Evolutionary conservation across 2,888 invertebrate genomes (phyloP).

Genomic region (Lepidochrysops patricia): DNA sequence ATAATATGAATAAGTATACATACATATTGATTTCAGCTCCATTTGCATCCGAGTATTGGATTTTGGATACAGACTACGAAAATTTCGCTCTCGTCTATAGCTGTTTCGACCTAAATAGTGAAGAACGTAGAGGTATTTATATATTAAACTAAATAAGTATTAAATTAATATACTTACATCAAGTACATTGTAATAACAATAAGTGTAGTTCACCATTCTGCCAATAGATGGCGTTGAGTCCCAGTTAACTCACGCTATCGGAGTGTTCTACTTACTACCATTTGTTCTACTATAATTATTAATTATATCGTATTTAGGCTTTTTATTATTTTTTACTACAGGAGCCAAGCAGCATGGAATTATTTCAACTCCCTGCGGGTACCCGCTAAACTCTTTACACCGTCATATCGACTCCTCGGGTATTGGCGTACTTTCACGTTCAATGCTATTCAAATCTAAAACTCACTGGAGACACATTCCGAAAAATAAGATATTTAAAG

Average conservation of each 20-base stretch:
- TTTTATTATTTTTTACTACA: no score
- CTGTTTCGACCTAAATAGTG: constrained; percentile 58
- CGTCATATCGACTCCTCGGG: constrained; percentile 25
- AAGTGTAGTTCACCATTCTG: no score
- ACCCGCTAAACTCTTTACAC: constrained; percentile 28
- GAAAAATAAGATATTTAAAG: constrained; percentile 28
- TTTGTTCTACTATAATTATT: no score
- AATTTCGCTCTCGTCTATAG: constrained; percentile 76
- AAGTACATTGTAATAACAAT: no score
- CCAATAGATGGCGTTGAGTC: no score
- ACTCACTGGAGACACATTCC: constrained; percentile 29
- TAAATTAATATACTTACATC: no score
- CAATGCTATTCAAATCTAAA: constrained; percentile 33
- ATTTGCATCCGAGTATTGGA: constrained; percentile 29
- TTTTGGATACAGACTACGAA: constrained; percentile 71
- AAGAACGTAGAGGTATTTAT: constrained; percentile 54
- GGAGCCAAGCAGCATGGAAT: background rate
- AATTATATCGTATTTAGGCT: no score
- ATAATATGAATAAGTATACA: no score
- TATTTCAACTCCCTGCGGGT: constrained; percentile 15
- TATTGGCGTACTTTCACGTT: constrained; percentile 21
- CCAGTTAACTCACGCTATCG: no score
- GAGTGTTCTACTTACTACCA: no score
- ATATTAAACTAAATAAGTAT: no score
- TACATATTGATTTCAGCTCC: constrained; percentile 26